phyloP scores from a whole-genome alignment of 2,888 invertebrate genomes.

The Synanthedon tipuliformis region DNA sequence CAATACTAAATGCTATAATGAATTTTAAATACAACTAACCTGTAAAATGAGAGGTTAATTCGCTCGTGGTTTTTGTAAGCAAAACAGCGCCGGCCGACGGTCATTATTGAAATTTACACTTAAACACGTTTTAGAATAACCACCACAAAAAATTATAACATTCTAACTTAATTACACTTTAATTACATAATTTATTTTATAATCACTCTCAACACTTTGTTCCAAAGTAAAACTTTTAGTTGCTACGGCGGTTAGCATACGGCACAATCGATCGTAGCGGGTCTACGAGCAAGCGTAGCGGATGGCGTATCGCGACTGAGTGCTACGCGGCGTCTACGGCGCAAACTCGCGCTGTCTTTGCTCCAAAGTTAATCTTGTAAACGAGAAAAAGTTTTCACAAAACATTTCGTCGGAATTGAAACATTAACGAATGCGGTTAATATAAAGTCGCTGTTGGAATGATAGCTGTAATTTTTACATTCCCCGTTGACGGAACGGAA shows the following conservation, averaged over 20 bases:
- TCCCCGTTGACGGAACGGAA: neutral
- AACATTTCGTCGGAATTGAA: constrained; percentile 19
- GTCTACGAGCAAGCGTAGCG: constrained; percentile 30
- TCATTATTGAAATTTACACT: constrained; percentile 30
- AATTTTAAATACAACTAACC: constrained; percentile 46
- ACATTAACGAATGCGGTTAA: constrained; percentile 12
- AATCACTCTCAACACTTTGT: neutral
- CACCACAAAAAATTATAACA: constrained; percentile 14
- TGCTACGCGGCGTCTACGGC: constrained; percentile 33
- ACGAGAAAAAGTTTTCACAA: constrained; percentile 24
- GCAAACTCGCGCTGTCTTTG: constrained; percentile 28
- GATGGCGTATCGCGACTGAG: constrained; percentile 44
- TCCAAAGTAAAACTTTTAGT: neutral
- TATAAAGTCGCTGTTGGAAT: neutral
- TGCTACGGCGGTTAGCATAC: constrained; percentile 16
- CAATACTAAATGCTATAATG: neutral
- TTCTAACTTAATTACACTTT: neutral
- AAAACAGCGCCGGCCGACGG: constrained; percentile 27
- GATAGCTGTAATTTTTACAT: neutral
- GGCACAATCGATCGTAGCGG: constrained; percentile 2
- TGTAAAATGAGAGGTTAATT: constrained; percentile 54
- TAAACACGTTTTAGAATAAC: constrained; percentile 18
- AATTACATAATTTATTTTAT: neutral
- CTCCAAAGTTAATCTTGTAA: constrained; percentile 30
- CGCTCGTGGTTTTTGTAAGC: constrained; percentile 42